Conservation (phyloP, 2,113 vertebrate genomes). For the Eonycteris spelaea region DNA sequence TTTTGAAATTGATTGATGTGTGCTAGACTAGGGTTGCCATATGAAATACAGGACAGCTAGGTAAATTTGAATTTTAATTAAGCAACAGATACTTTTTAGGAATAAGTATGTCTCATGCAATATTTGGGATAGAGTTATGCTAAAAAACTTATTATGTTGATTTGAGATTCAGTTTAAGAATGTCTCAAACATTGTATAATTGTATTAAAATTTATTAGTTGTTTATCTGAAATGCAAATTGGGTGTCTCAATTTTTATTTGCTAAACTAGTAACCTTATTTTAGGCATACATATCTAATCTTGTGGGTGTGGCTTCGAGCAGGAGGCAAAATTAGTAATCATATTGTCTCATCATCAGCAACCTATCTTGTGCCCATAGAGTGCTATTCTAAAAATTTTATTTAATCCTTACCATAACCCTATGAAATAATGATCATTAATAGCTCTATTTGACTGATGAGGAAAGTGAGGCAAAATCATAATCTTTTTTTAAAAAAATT, state of each 20-base stretch:
- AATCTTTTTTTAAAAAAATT: background rate
- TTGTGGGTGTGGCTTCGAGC: background rate
- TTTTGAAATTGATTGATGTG: background rate
- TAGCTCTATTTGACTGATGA: background rate
- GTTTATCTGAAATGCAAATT: background rate
- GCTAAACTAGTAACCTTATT: background rate
- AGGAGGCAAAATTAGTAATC: background rate
- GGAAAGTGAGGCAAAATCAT: background rate
- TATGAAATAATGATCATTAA: background rate
- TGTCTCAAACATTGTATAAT: background rate
- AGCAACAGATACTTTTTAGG: background rate
- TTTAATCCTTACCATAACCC: background rate
- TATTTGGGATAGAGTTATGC: background rate
- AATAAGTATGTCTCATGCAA: background rate
- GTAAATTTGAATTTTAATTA: slow-evolving; percentile 30
- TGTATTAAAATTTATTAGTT: background rate
- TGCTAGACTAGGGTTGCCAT: background rate
- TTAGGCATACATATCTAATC: background rate
- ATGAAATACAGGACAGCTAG: background rate
- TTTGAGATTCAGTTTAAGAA: background rate
- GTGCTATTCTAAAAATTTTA: background rate
- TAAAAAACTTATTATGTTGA: background rate
- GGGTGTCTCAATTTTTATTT: background rate
- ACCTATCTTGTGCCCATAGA: background rate
- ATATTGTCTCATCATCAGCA: background rate